These are phyloP conservation scores for Tautogolabrus adspersus DNA, from an alignment of 2,113 vertebrate genomes.

Conservation along the genomic window DNA sequence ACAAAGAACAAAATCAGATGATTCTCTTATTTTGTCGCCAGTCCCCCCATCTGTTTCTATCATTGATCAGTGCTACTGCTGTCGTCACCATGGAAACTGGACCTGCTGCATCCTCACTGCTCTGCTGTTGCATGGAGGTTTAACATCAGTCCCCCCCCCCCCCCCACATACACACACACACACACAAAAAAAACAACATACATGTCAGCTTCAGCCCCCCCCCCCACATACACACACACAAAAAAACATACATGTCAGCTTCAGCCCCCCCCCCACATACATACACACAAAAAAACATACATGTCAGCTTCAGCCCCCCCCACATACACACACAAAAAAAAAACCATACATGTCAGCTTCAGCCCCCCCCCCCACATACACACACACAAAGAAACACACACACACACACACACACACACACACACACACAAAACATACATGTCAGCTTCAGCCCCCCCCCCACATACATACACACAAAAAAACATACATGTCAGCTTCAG, in stretches of 20 bases:
- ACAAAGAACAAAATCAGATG: neutral
- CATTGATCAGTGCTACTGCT: conserved; percentile 80
- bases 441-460: too few species aligned
- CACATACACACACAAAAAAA: neutral
- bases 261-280: neutral
- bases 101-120: conserved; percentile 77
- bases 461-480: neutral
- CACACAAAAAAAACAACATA: conserved; percentile 40
- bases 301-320: neutral
- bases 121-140: conserved; percentile 57
- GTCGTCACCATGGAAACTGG: conserved; percentile 87
- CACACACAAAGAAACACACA: neutral
- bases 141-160: conserved; percentile 25
- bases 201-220: conserved; percentile 6
- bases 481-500: too few species aligned
- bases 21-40: conserved; percentile 15
- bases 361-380: neutral
- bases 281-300: neutral
- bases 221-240: neutral
- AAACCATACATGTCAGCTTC: too few species aligned
- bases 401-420: neutral
- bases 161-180: neutral
- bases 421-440: too few species aligned
- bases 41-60: conserved; percentile 56
- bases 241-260: too few species aligned